Conservation (phyloP, 2,113 vertebrate genomes). For the Saccopteryx bilineata region DNA sequence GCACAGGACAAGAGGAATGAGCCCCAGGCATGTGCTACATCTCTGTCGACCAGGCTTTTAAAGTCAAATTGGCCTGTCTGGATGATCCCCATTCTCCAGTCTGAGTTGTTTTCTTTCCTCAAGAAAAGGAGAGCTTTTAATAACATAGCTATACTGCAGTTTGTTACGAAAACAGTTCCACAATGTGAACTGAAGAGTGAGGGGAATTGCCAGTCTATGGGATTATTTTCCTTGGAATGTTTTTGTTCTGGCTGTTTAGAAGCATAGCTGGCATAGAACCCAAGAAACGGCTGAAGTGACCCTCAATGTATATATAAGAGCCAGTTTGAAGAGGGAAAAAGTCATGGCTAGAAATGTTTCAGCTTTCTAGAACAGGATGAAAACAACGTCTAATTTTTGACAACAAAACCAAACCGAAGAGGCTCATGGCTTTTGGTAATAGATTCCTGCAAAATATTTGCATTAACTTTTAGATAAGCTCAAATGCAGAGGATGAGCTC, state of each 20-base stretch:
- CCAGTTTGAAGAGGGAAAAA: background rate
- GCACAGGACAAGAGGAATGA: background rate
- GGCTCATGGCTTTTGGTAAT: background rate
- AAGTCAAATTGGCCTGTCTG: background rate
- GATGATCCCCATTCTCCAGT: background rate
- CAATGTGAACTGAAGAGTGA: background rate
- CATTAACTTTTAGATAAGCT: slow-evolving; percentile 49
- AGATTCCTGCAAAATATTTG: slow-evolving; percentile 14
- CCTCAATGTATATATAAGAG: background rate
- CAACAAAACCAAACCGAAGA: background rate
- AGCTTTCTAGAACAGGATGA: background rate
- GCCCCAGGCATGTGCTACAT: background rate
- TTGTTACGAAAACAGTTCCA: background rate
- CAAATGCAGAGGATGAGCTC: background rate
- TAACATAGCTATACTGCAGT: background rate
- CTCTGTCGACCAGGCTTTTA: background rate
- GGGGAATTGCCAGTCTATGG: background rate
- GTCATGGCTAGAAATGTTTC: background rate
- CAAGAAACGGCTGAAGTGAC: background rate
- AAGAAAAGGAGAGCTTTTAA: slow-evolving; percentile 43
- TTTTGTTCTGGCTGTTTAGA: background rate
- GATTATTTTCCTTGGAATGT: background rate
- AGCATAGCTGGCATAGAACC: background rate
- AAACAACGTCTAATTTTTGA: slow-evolving; percentile 45
- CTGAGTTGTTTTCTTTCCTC: slow-evolving; percentile 46